phyloP scores from a whole-genome alignment of 2,113 vertebrate genomes.

The Pleuronectes platessa region DNA sequence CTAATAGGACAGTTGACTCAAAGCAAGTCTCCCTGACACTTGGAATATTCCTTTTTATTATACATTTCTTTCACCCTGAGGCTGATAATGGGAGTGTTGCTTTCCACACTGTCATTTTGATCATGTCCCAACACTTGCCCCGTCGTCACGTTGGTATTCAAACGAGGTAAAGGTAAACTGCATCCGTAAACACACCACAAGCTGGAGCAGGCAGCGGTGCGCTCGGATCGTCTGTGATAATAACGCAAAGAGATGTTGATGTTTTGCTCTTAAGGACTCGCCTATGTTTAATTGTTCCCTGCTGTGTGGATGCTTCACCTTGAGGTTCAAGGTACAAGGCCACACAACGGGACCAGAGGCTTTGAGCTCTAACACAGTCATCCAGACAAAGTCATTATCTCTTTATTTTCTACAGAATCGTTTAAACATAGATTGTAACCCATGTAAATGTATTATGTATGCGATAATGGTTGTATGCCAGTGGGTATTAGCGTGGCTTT shows the following conservation, averaged over 20 bases:
- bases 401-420: too few relatives aligned
- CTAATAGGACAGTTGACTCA: slow-evolving; percentile 5
- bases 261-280: background rate
- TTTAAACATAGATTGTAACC: too few relatives aligned
- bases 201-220: slow-evolving; percentile 23
- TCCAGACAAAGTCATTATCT: background rate
- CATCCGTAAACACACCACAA: slow-evolving; percentile 17
- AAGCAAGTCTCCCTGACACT: background rate
- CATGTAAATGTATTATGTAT: too few relatives aligned
- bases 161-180: slow-evolving; percentile 26
- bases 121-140: slow-evolving; percentile 34
- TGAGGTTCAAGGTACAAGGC: background rate
- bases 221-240: background rate
- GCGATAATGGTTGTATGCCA: too few relatives aligned
- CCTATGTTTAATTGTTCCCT: background rate
- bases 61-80: slow-evolving; percentile 2
- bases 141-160: slow-evolving; percentile 19
- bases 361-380: too few relatives aligned
- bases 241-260: slow-evolving; percentile 4
- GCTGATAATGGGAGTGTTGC: background rate
- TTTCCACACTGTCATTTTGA: slow-evolving; percentile 8
- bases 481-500: too few relatives aligned
- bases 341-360: too few relatives aligned
- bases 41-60: background rate
- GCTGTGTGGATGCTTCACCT: background rate